Evolutionary conservation across 2,113 vertebrate genomes (phyloP).

Genomic region (Microtus pennsylvanicus): DNA sequence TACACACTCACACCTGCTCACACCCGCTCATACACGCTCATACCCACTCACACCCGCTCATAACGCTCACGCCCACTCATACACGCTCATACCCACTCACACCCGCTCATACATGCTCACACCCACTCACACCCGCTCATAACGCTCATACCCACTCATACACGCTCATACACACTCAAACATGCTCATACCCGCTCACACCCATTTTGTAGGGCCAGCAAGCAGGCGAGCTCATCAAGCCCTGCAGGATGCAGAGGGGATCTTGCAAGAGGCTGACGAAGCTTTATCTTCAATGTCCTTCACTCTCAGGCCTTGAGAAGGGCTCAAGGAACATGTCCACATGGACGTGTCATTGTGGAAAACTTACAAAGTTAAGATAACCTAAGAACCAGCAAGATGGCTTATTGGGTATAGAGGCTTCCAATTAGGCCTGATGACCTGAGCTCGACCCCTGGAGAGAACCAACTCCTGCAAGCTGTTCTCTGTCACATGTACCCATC

Average conservation of each 20-base stretch:
- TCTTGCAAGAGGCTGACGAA: not conserved
- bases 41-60: too few species aligned
- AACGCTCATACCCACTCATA: too few species aligned
- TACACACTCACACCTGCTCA: too few species aligned
- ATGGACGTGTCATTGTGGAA: not conserved
- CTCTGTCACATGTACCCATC: not conserved
- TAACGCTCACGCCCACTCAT: fast-evolving
- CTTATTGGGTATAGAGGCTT: not conserved
- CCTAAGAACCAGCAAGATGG: not conserved
- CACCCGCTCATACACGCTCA: fast-evolving
- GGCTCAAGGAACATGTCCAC: too few species aligned
- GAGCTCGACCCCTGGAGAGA: not conserved
- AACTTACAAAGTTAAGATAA: not conserved
- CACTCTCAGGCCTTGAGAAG: not conserved
- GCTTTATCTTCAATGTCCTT: not conserved
- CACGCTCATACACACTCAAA: too few species aligned
- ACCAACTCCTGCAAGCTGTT: not conserved
- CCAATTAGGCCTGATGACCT: not conserved
- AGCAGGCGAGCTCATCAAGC: not conserved
- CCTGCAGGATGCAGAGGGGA: not conserved
- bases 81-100: fast-evolving
- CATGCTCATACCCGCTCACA: too few species aligned
- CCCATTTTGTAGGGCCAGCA: not conserved
- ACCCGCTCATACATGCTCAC: fast-evolving
- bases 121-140: fast-evolving